Evolutionary conservation across 2,888 invertebrate genomes (phyloP), one percentile per base, ranked within the genome.

Genomic region (Amblyteles armatorius): DNA sequence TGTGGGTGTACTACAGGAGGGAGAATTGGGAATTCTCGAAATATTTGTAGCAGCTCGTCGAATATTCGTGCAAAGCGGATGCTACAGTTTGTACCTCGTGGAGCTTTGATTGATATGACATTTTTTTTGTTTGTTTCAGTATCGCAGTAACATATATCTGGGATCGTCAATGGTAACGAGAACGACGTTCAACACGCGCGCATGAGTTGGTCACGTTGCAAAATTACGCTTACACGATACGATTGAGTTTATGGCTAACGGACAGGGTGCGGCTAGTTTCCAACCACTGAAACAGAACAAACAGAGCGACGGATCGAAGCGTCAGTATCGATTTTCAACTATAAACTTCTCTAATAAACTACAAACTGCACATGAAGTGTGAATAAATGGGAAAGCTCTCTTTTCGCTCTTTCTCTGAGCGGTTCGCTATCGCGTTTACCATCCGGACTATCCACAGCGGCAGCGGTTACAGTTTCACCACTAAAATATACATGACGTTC

Each of bases 401-500:
- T 4, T 26, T 57, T 57, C 71, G 26, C 50, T 55, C 52, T 65
- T 55, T 40, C 29, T 67, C 55, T 55, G 16, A 22, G 6, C n/a
- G 16, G 33, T 7, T 63, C 13, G 29, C 63, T 33, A 16, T 63
- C 29, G n/a, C 63, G 63, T 63, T 33, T 63, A 63, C 33, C 29
- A 33, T 33, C 3, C 63, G 63, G 63, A 6, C 63, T 44, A 22
- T 74, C 16, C 60, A 63, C 13, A 29, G 22, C 26, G 73, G 63
- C 52, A 40, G 65, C 50, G 72, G 36, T 80, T 69, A 69, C 73
- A 81, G 60, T 81, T 76, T 69, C 74, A 69, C 40, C 69, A 22
- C 65, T 69, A 76, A 76, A 81, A 81, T 81, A 76, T 76, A 69
- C 81, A 81, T 69, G 68, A 81, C 63, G 68, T 76, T 55, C 22